Percentiles rank a stretch among this genome's conserved stretches.
These are phyloP conservation scores for Upupa epops DNA, from an alignment of 2,113 vertebrate species.

Conservation along the genomic window DNA sequence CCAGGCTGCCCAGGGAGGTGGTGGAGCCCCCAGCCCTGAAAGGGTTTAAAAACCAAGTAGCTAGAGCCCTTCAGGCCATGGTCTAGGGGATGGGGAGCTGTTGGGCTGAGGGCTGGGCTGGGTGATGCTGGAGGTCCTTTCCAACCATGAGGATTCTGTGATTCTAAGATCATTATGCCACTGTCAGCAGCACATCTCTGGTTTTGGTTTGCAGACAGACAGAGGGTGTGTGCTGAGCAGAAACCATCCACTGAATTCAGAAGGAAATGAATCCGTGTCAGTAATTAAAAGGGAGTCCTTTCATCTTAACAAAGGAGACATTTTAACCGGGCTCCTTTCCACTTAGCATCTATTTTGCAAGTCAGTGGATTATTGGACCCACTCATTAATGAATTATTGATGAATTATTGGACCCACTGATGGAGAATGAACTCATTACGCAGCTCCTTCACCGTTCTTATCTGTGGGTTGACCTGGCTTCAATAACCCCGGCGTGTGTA, in stretches of 20 bases:
- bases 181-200: not conserved
- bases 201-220: not conserved
- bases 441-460: not conserved
- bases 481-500: not conserved
- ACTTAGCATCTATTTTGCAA: not conserved
- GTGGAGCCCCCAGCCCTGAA: too few relatives aligned
- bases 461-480: not conserved
- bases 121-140: too few relatives aligned
- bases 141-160: too few relatives aligned
- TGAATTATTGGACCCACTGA: too few relatives aligned
- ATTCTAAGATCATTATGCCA: not conserved
- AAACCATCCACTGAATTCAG: not conserved
- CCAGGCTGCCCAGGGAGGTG: too few relatives aligned
- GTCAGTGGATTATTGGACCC: too few relatives aligned
- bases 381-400: too few relatives aligned
- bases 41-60: too few relatives aligned
- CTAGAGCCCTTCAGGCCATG: too few relatives aligned
- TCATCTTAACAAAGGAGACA: not conserved
- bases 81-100: too few relatives aligned
- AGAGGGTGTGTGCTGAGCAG: not conserved
- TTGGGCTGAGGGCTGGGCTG: too few relatives aligned
- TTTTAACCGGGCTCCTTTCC: not conserved
- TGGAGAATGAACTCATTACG: not conserved
- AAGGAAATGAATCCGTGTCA: not conserved
- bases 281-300: not conserved